phyloP scores from a whole-genome alignment of 2,888 invertebrate genomes.

The Metellina segmentata region DNA sequence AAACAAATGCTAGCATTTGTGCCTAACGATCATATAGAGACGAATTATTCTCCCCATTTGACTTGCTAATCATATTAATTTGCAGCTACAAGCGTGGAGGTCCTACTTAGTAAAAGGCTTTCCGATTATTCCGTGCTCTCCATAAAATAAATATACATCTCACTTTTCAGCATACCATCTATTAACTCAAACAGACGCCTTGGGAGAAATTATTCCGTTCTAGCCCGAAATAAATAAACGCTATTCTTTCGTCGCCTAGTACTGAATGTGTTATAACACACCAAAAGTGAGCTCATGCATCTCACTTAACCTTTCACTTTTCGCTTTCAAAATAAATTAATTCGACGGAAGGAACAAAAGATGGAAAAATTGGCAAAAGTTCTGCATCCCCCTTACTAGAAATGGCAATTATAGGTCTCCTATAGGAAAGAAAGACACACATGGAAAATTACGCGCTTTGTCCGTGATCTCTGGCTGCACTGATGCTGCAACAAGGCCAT shows the following conservation, averaged over 20 bases:
- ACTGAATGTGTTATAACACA: constrained; percentile 27
- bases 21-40: too few species aligned
- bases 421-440: constrained; percentile 49
- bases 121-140: not conserved
- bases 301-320: constrained; percentile 45
- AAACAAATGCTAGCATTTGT: too few species aligned
- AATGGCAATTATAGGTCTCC: constrained; percentile 52
- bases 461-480: constrained; percentile 59
- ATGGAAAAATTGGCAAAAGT: constrained; percentile 25
- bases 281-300: constrained; percentile 28
- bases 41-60: too few species aligned
- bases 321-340: constrained; percentile 30
- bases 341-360: constrained; percentile 28
- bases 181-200: not conserved
- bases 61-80: too few species aligned
- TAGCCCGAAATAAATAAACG: constrained; percentile 20
- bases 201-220: constrained; percentile 12
- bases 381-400: constrained; percentile 11
- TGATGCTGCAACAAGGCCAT: constrained; percentile 58
- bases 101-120: not conserved
- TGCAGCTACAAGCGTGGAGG: too few species aligned
- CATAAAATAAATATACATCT: constrained; percentile 11
- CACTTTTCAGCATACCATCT: constrained; percentile 21
- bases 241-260: constrained; percentile 34
- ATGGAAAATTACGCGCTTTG: constrained; percentile 43